These are phyloP conservation scores for Phoebastria nigripes DNA, from an alignment of 2,797 vertebrate species.

Conservation along the genomic window DNA sequence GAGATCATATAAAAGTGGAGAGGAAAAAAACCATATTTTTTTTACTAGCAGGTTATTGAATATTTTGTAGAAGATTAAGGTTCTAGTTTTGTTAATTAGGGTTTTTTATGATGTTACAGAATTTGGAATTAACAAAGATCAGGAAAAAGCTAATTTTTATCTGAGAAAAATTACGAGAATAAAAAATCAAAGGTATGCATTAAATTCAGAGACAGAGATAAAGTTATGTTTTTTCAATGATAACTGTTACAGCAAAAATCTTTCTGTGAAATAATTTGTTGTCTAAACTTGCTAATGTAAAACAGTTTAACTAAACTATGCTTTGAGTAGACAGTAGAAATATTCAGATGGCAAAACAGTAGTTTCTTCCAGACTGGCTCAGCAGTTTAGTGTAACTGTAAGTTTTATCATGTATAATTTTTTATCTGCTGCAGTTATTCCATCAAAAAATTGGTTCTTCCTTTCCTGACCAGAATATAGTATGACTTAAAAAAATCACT, in stretches of 20 bases:
- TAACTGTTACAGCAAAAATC: conserved; percentile 16
- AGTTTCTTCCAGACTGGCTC: background rate
- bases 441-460: background rate
- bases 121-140: conserved; percentile 56
- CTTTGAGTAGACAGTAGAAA: background rate
- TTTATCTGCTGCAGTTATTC: background rate
- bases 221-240: background rate
- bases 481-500: background rate
- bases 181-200: background rate
- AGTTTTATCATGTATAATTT: background rate
- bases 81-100: conserved; percentile 57
- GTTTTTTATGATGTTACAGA: conserved; percentile 59
- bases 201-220: background rate
- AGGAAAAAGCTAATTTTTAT: conserved; percentile 50
- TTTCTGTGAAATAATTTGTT: conserved; percentile 22
- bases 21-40: conserved; percentile 14
- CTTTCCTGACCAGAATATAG: background rate
- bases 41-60: conserved; percentile 58
- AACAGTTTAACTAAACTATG: background rate
- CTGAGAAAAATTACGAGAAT: conserved; percentile 25
- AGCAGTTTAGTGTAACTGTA: background rate
- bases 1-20: conserved; percentile 57
- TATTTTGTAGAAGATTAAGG: conserved; percentile 47
- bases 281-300: background rate
- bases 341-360: background rate